These are phyloP conservation scores for Matsumyia berberina DNA, from an alignment of 2,888 invertebrate species.

Conservation along the genomic window DNA sequence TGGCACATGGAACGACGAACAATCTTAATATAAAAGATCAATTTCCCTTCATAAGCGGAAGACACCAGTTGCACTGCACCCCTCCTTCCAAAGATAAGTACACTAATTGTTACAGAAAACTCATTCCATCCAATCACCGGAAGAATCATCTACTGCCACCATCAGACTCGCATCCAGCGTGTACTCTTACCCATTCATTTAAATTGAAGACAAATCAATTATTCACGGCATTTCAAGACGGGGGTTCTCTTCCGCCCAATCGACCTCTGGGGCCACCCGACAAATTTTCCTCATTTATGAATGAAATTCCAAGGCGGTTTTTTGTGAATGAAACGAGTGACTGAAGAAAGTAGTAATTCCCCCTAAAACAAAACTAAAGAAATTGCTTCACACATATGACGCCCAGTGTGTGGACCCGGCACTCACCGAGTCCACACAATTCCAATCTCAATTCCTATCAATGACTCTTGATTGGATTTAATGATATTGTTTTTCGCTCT, in stretches of 20 bases:
- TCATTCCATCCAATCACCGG: too few species aligned
- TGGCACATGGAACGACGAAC: too few species aligned
- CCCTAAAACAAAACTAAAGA: too few species aligned
- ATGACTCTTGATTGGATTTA: conserved; percentile 72
- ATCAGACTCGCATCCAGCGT: neutral
- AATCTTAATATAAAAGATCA: conserved; percentile 1
- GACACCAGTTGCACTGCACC: neutral
- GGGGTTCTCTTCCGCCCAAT: conserved; percentile 49
- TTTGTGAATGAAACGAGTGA: conserved; percentile 65
- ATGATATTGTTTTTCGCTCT: conserved; percentile 74
- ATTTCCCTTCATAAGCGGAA: conserved; percentile 9
- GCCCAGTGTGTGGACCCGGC: conserved; percentile 14
- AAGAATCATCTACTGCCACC: too few species aligned
- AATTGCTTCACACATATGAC: conserved; percentile 44
- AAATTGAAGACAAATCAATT: conserved; percentile 70
- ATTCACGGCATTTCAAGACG: conserved; percentile 62
- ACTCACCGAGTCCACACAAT: neutral
- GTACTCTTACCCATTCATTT: conserved; percentile 45
- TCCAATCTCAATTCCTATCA: conserved; percentile 72
- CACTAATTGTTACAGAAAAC: conserved; percentile 27
- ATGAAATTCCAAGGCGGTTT: conserved; percentile 56
- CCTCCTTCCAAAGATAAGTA: neutral
- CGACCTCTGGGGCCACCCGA: conserved; percentile 62
- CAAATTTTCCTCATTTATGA: conserved; percentile 69
- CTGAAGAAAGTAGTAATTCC: conserved; percentile 46